Base-by-base conservation (phyloP, 2,797 vertebrate species). In the Enteromius argenteus region DNA sequence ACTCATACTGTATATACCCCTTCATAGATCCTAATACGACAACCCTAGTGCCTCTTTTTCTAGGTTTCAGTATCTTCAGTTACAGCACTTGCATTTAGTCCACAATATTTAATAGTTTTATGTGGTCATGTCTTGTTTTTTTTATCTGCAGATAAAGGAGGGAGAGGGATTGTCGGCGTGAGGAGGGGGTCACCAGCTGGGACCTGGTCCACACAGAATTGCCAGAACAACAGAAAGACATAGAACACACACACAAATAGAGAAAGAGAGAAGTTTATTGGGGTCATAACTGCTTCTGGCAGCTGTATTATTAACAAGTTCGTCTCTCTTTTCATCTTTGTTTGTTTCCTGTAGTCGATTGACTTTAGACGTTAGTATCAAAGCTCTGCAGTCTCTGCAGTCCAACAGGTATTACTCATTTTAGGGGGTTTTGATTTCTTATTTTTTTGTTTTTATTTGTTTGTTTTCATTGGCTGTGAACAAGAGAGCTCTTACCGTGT, bases 191-290 rank as follows among this genome's bases (percentile, higher is more conserved):
- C 88, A 93, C 92, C 94, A 91, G 89, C 74, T 89, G 87, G 93
- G 92, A 93, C 93, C 93, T 92, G 93, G 86, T 92, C 81, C 91
- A 90, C 88, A 92, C 92, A 90, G 91, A 92, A 88, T 94, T 94
- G 90, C 91, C 86, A 92, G 92, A 92, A 93, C 81, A 86, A 75
- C 89, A 89, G 90, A 87, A 91, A 86, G 89, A 85, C 86, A 86
- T 88, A 87, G 85, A 79, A 71, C 17, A 89, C 88, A 87, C 90
- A 49, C 77, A 79, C 88, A 89, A 88, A 86, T 88, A 89, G 91
- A 86, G 86, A 83, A 88, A 86, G 87, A 82, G 42, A 53, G 39
- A 58, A 83, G 79, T 88, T 86, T 91, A 91, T 90, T 86, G 87
- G 85, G 86, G 90, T 93, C 85, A 87, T 87, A 82, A 93, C 92